Evolutionary conservation across 2,113 vertebrate species (phyloP).

Genomic region (Oxygymnocypris stewartii): DNA sequence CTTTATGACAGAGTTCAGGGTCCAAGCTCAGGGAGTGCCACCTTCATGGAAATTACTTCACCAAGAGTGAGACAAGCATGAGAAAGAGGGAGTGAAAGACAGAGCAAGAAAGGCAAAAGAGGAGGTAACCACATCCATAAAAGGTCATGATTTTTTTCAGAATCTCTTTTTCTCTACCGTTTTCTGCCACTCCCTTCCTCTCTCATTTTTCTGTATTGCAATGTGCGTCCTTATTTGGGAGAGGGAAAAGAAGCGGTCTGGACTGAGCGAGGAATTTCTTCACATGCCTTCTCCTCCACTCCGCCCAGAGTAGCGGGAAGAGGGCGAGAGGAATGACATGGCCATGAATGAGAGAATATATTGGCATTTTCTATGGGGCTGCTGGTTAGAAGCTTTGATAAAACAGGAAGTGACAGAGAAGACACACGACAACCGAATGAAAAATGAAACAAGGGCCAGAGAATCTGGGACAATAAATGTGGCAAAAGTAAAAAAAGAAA

Average conservation of each 20-base stretch:
- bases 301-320: conserved; percentile 41
- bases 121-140: conserved; percentile 52
- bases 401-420: conserved; percentile 5
- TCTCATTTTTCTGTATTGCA: conserved; percentile 56
- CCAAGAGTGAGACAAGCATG: conserved; percentile 47
- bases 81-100: conserved; percentile 16
- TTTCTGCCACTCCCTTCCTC: conserved; percentile 53
- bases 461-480: background rate
- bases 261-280: conserved; percentile 71
- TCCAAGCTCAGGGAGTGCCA: conserved; percentile 50
- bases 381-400: conserved; percentile 1
- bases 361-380: conserved; percentile 20
- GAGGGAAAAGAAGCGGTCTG: conserved; percentile 63
- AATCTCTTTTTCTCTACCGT: conserved; percentile 46
- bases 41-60: conserved; percentile 48
- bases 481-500: too few relatives aligned
- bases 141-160: conserved; percentile 46
- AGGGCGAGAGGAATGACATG: conserved; percentile 34
- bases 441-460: background rate
- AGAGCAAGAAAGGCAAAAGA: conserved; percentile 1
- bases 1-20: conserved; percentile 52
- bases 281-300: conserved; percentile 67
- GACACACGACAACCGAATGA: background rate
- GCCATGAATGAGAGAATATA: background rate
- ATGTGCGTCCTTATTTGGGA: conserved; percentile 73